Conservation (phyloP, 2,113 vertebrate species). For the Menura novaehollandiae region DNA sequence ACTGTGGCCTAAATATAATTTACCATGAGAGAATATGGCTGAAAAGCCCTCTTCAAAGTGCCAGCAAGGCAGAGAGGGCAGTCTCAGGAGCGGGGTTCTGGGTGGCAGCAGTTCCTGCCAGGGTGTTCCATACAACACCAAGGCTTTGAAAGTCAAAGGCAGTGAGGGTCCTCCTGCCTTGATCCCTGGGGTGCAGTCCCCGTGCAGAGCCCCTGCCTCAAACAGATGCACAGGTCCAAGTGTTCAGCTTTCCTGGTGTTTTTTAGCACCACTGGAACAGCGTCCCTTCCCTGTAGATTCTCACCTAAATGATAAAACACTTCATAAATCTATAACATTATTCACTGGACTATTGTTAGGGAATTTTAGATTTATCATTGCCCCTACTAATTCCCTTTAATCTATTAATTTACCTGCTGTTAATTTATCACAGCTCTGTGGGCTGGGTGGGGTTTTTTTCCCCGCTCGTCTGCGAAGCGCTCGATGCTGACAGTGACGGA, state of each 20-base stretch:
- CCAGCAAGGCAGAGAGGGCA: not conserved
- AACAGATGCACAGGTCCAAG: not conserved
- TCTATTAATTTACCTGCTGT: not conserved
- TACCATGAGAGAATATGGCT: not conserved
- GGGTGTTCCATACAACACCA: not conserved
- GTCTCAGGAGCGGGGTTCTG: not conserved
- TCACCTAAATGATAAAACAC: not conserved
- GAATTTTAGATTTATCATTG: slow-evolving; percentile 18
- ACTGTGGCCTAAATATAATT: not conserved
- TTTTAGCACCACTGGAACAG: not conserved
- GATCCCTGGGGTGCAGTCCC: accelerated
- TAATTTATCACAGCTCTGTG: slow-evolving; percentile 36
- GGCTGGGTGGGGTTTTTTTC: not conserved
- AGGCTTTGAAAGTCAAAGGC: accelerated
- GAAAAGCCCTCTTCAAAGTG: not conserved
- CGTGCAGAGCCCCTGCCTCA: not conserved
- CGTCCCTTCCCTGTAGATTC: not conserved
- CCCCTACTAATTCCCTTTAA: slow-evolving; percentile 36
- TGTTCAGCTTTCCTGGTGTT: not conserved
- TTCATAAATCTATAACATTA: not conserved
- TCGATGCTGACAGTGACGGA: slow-evolving; percentile 43
- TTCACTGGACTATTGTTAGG: not conserved
- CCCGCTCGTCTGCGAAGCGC: not conserved
- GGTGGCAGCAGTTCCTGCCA: not conserved
- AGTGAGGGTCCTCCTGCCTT: accelerated